phyloP scores from a whole-genome alignment of 1,140 invertebrate genomes.

The Lucilia sericata region DNA sequence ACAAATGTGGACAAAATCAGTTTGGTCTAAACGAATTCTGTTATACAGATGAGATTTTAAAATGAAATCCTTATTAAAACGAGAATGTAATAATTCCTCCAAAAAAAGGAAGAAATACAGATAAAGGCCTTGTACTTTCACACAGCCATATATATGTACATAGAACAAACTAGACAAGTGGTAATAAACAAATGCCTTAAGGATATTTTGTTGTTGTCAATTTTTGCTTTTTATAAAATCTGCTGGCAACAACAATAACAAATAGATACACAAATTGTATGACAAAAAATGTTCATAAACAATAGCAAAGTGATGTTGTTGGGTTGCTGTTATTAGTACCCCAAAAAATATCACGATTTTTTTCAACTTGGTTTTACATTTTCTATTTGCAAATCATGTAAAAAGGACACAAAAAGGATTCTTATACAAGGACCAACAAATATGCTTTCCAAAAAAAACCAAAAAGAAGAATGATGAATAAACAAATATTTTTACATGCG shows the following conservation, averaged over 20 bases:
- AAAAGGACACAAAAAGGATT: no score
- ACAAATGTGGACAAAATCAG: background rate
- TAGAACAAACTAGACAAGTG: background rate
- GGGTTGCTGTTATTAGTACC: background rate
- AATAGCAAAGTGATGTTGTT: background rate
- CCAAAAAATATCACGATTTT: background rate
- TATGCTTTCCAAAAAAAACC: no score
- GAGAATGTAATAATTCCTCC: conserved; percentile 4
- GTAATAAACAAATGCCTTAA: conserved; percentile 21
- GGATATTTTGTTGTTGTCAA: background rate
- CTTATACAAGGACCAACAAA: no score
- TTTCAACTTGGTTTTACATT: no score
- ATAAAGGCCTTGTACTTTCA: background rate
- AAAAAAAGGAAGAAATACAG: background rate
- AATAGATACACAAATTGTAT: background rate
- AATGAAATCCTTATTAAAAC: background rate
- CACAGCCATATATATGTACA: background rate
- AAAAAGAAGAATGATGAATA: no score
- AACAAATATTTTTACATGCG: no score
- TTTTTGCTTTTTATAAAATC: background rate
- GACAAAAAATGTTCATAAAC: background rate
- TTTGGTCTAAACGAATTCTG: background rate
- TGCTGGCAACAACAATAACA: background rate
- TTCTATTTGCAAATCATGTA: no score
- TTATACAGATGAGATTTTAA: background rate